Evolutionary conservation across 30 jellyfish, hydroid and myxozoan genomes (phyloP), one percentile per base, ranked within the genome.

Genomic region (Mastigias papua): DNA sequence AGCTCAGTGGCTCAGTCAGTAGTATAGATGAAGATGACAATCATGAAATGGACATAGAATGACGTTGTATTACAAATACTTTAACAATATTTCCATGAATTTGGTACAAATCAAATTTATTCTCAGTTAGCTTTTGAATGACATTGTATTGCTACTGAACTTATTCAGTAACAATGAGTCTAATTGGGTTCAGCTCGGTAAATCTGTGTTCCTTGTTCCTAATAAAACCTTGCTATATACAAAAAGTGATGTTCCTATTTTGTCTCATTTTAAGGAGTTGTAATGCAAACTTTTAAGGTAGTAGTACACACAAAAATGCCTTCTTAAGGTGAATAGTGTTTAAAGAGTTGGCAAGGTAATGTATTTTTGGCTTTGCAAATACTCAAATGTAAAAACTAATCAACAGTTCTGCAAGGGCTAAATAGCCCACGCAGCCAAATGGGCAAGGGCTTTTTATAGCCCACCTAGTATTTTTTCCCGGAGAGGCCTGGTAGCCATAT

Each of bases 11-110:
- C 64, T 31, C 82, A 70, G 54, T 29, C 54, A 49, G 61, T 49
- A 34, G 57, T 76, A 11, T 37, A 76, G 27, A 58, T 30, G 58
- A 11, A 28, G 61, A 29, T 63, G 76, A 65, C 76, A 65, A 65
- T 65, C 76, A 65, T 65, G 72, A 65, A 65, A 65, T 26, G 37
- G 76, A 65, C 76, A 65, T 65, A 65, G 76, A 65, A 65, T 65
- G 76, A 65, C 76, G 20, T 65, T 26, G 42, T 65, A 65, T 65
- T 65, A 65, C 37, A 65, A 65, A 65, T 21, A 65, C 76, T 17
- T 65, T 21, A 65, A 65, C 37, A 65, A 26, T 65, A 65, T 42
- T 42, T 42, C 13, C 13, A 4, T 8, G 13, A 4, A 8, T 4
- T 42, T 42, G 54, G 7, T 42, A 4, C 7, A 42, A 42, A 42